Conservation (phyloP, 1,140 invertebrate genomes). For the Chironomus striatipennis region DNA sequence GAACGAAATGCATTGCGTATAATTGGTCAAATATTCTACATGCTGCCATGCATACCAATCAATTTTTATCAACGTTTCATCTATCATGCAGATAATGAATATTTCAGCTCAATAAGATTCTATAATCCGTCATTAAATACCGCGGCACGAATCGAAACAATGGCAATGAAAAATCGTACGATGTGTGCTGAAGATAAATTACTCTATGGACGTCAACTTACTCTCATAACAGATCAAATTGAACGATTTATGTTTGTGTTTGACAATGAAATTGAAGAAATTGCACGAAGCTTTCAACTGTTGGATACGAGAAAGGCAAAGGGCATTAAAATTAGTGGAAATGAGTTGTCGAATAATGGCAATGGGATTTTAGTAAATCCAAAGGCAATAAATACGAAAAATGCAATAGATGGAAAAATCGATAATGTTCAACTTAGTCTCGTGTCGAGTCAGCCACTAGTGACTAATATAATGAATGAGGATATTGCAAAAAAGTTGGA, state of each 20-base stretch:
- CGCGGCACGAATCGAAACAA: not conserved
- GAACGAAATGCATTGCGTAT: not conserved
- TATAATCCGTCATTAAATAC: not conserved
- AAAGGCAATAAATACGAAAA: not conserved
- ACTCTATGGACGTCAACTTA: not conserved
- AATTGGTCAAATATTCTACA: not conserved
- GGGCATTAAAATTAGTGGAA: not conserved
- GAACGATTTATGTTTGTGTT: not conserved
- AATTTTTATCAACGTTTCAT: not conserved
- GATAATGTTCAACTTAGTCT: not conserved
- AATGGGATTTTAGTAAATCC: not conserved
- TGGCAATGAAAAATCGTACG: too few species aligned
- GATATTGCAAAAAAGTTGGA: not conserved
- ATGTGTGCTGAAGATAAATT: not conserved
- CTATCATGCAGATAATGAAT: not conserved
- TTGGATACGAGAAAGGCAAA: not conserved
- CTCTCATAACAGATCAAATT: not conserved
- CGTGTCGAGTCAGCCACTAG: not conserved
- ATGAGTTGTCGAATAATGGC: not conserved
- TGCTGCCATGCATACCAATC: not conserved
- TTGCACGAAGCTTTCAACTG: not conserved
- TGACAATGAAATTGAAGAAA: not conserved
- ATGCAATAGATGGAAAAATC: not conserved
- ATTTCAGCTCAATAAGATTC: not conserved
- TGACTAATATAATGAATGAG: not conserved